Percentiles rank a stretch among this genome's conserved stretches.
phyloP scores from a whole-genome alignment of 2,113 vertebrate species.

The Athene noctua region DNA sequence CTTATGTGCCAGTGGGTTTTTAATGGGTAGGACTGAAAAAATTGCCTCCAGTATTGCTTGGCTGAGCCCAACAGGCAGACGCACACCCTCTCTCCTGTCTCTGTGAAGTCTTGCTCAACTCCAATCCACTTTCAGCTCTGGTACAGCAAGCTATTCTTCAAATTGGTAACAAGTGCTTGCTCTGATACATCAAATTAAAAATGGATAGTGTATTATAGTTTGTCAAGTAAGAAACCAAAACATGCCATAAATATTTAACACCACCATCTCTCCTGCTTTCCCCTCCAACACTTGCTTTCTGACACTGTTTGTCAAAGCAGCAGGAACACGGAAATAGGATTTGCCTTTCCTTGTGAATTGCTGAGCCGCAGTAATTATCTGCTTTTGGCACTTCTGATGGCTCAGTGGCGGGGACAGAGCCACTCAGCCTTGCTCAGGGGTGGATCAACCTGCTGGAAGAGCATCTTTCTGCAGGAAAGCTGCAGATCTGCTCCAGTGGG shows the following conservation, averaged over 20 bases:
- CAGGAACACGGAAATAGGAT: slow-evolving; percentile 49
- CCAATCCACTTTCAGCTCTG: slow-evolving; percentile 18
- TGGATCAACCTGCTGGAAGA: background rate
- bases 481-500: background rate
- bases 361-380: slow-evolving; percentile 26
- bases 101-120: background rate
- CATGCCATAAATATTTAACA: slow-evolving; percentile 74
- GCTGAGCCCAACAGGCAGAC: background rate
- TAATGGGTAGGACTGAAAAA: background rate
- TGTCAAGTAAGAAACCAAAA: slow-evolving; percentile 72
- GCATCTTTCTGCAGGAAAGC: background rate
- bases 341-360: slow-evolving; percentile 55
- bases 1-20: background rate
- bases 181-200: slow-evolving; percentile 75
- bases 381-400: slow-evolving; percentile 32
- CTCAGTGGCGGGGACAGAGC: slow-evolving; percentile 25
- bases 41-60: background rate
- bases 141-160: slow-evolving; percentile 53
- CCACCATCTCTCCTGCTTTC: slow-evolving; percentile 7
- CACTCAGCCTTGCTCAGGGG: background rate
- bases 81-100: background rate
- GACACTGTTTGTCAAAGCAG: slow-evolving; percentile 60
- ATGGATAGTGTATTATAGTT: slow-evolving; percentile 70
- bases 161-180: slow-evolving; percentile 64
- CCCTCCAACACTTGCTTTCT: slow-evolving; percentile 18